Conservation (phyloP, 2,888 invertebrate genomes). For the Pammene fasciana region DNA sequence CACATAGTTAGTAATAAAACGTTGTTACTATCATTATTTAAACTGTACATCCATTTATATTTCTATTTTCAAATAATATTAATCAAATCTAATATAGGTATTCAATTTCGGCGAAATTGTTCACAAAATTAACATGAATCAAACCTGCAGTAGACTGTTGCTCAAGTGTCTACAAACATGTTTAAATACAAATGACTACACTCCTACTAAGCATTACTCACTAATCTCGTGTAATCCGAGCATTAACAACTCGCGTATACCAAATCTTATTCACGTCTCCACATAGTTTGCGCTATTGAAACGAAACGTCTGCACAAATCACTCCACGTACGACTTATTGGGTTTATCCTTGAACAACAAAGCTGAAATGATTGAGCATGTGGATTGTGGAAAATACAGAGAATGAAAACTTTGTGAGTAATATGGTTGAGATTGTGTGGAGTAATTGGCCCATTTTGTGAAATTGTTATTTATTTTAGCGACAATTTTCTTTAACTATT, state of each 20-base stretch:
- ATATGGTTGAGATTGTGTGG: neutral
- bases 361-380: conserved; percentile 1
- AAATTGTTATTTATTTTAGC: neutral
- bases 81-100: too few species aligned
- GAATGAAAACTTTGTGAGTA: neutral
- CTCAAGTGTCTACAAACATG: too few species aligned
- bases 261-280: neutral
- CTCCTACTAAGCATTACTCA: neutral
- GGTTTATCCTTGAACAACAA: neutral
- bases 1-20: too few species aligned
- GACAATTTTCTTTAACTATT: too few species aligned
- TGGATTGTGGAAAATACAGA: neutral
- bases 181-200: neutral
- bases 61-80: too few species aligned
- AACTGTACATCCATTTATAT: too few species aligned
- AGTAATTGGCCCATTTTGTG: neutral
- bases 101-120: too few species aligned
- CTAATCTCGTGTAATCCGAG: neutral
- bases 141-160: too few species aligned
- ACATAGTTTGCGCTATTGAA: neutral
- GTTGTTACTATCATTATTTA: too few species aligned
- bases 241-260: neutral
- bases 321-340: conserved; percentile 3
- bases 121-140: too few species aligned
- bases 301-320: conserved; percentile 10